A percentile compares a stretch with the other conserved stretches of the same genome.
phyloP scores from a whole-genome alignment of 2,113 vertebrate genomes.

The Scophthalmus maximus region DNA sequence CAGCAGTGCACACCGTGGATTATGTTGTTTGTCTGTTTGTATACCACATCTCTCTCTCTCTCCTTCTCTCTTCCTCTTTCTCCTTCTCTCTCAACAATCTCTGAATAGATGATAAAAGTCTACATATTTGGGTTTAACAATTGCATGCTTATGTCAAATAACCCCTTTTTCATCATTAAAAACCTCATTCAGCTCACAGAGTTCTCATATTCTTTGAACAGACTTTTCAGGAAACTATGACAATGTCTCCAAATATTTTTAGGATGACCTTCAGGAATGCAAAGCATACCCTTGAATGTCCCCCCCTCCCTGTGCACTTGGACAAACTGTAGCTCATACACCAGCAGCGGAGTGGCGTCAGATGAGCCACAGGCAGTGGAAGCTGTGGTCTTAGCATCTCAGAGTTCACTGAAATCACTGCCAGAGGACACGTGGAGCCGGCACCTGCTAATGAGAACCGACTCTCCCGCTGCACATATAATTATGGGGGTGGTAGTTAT shows the following conservation, averaged over 20 bases:
- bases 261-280: slow-evolving; percentile 22
- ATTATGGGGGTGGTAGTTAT: slow-evolving; percentile 50
- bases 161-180: not conserved
- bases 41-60: not conserved
- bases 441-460: slow-evolving; percentile 68
- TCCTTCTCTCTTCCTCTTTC: too few relatives aligned
- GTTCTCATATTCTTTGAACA: not conserved
- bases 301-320: slow-evolving; percentile 15
- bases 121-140: not conserved
- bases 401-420: slow-evolving; percentile 30
- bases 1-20: slow-evolving; percentile 30
- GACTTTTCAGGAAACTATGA: not conserved
- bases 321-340: slow-evolving; percentile 8
- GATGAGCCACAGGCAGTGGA: slow-evolving; percentile 36
- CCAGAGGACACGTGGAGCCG: slow-evolving; percentile 52
- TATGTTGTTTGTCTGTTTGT: slow-evolving; percentile 24
- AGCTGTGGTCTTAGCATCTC: slow-evolving; percentile 36
- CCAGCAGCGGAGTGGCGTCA: not conserved
- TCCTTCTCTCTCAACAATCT: not conserved
- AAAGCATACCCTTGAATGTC: not conserved
- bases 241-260: slow-evolving; percentile 5
- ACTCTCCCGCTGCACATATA: slow-evolving; percentile 49
- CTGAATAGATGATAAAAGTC: not conserved
- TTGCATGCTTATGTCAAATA: not conserved
- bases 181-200: not conserved